Evolutionary conservation across 2,797 vertebrate genomes (phyloP), one percentile per base, ranked within the genome.

Genomic region (Orestias chungarensis): DNA sequence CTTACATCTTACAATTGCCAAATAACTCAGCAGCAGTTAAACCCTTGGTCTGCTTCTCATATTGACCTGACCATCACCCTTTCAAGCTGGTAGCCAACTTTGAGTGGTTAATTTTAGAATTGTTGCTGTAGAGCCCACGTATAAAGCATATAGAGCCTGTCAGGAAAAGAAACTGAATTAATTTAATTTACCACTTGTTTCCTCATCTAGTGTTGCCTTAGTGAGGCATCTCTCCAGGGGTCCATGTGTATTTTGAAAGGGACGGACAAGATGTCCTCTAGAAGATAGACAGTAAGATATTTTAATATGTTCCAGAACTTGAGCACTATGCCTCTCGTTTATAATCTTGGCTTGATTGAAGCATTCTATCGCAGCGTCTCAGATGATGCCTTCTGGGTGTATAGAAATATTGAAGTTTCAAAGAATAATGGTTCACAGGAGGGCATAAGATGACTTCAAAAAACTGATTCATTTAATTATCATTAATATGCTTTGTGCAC

Each of bases 111-210:
- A 86, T 90, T 88, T 91, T 86, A 68, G 73, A 79, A 76, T 65
- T 69, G 78, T 79, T 79, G 78, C 71, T 71, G 71, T 55, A 49
- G 77, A 70, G 72, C 74, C 76, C 1, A 35, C 50, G 79, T 57
- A 73, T 80, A 55, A 42, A 23, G 38, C 61, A 80, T 75, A 81
- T 77, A 64, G 66, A 80, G 62, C 49, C 74, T 69, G 78, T 88
- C 75, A 83, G 61, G 69, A 87, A 90, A 72, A 75, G 81, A 83
- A 82, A 83, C 73, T 79, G 72, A 66, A 6, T 46, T 89, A 78
- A 88, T 93, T 91, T 89, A 87, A 92, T 93, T 92, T 88, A 73
- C 76, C 80, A 88, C 78, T 88, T 86, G 86, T 90, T 89, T 89
- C 76, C 59, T 52, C 54, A 23, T 77, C 64, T 61, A 42, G 80